phyloP scores from a whole-genome alignment of 2,797 vertebrate genomes.

The Allobates femoralis region DNA sequence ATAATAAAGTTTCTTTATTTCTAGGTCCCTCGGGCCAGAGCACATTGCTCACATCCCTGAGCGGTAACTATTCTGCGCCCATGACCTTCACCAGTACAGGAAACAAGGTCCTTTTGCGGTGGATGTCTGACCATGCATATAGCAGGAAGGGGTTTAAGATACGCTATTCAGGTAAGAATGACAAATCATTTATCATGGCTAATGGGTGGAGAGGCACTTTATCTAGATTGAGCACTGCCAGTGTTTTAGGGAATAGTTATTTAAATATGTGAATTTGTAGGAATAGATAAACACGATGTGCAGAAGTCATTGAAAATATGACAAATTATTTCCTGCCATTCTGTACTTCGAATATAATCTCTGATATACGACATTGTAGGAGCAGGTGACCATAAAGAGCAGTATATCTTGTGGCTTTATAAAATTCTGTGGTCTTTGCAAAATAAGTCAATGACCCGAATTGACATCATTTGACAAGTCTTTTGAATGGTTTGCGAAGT shows the following conservation, averaged over 20 bases:
- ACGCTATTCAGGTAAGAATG: constrained; percentile 88
- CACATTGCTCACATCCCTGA: constrained; percentile 90
- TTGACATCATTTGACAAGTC: background rate
- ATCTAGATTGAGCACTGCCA: background rate
- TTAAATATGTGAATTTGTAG: background rate
- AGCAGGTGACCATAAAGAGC: too few species aligned
- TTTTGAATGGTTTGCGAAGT: background rate
- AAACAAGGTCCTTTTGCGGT: constrained; percentile 92
- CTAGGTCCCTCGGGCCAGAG: constrained; percentile 93
- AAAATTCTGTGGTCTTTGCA: too few species aligned
- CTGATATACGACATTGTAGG: too few species aligned
- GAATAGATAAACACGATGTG: background rate
- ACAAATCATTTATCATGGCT: background rate
- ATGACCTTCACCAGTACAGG: constrained; percentile 90
- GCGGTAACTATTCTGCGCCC: constrained; percentile 94
- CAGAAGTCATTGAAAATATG: background rate
- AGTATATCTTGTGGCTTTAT: too few species aligned
- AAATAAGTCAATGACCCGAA: background rate
- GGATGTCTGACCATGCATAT: constrained; percentile 96
- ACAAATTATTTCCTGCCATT: background rate
- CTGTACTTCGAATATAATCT: background rate
- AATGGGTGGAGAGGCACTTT: background rate
- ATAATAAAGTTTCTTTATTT: background rate
- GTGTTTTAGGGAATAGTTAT: background rate
- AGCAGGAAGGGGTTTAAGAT: constrained; percentile 97